Conservation (phyloP, 2,888 invertebrate genomes). For the Harpalus rubripes region DNA sequence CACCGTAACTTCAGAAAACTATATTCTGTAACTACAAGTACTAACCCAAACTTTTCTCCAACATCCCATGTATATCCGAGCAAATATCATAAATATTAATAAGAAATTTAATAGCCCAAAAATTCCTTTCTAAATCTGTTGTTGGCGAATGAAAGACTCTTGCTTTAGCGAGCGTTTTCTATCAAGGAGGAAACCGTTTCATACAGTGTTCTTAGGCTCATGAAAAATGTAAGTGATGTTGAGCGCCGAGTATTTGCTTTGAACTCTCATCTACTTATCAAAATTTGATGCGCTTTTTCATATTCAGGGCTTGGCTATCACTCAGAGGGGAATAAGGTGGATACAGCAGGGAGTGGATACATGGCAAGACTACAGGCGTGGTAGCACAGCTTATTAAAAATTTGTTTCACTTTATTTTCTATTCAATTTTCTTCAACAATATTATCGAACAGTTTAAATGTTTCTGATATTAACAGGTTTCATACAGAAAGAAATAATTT, state of each 20-base stretch:
- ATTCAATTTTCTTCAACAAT: not conserved
- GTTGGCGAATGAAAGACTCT: constrained; percentile 7
- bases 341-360: constrained; percentile 40
- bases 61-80: not conserved
- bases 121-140: not conserved
- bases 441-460: too few species aligned
- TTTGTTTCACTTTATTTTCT: not conserved
- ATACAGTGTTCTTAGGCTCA: constrained; percentile 12
- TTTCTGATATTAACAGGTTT: too few species aligned
- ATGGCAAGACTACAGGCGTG: not conserved
- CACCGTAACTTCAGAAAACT: not conserved
- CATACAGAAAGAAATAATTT: too few species aligned
- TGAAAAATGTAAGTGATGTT: constrained; percentile 48
- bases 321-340: constrained; percentile 38
- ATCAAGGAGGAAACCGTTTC: constrained; percentile 4
- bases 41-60: not conserved
- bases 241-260: constrained; percentile 28
- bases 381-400: constrained; percentile 22
- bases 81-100: constrained; percentile 20
- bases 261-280: constrained; percentile 59
- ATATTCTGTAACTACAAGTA: not conserved
- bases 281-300: constrained; percentile 59
- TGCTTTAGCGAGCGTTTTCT: constrained; percentile 18
- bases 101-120: constrained; percentile 5
- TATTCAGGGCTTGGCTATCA: constrained; percentile 47